phyloP scores from a whole-genome alignment of 2,113 vertebrate genomes.

The Apeltes quadracus region DNA sequence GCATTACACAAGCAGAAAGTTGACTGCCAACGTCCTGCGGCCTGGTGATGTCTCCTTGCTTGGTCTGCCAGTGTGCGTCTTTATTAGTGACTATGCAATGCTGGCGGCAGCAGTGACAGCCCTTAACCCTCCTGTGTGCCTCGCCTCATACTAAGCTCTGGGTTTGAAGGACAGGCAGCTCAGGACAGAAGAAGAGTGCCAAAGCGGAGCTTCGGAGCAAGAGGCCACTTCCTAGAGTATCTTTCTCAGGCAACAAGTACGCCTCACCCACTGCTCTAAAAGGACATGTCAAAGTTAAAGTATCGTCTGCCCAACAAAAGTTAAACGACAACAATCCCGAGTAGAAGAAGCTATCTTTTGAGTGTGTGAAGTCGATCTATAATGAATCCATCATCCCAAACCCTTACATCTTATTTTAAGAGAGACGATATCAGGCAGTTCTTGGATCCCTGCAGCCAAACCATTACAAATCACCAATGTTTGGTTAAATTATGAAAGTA shows the following conservation, averaged over 20 bases:
- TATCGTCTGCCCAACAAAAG: constrained; percentile 34
- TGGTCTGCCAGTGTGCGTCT: constrained; percentile 71
- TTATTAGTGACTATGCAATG: constrained; percentile 74
- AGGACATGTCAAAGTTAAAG: constrained; percentile 30
- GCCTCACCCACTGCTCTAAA: constrained; percentile 25
- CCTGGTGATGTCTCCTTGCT: constrained; percentile 78
- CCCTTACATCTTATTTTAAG: constrained; percentile 25
- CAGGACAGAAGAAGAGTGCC: constrained; percentile 55
- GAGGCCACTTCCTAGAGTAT: constrained; percentile 36
- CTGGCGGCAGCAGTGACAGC: constrained; percentile 60
- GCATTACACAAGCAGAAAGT: constrained; percentile 76
- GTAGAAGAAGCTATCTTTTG: constrained; percentile 25
- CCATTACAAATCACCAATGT: constrained; percentile 28
- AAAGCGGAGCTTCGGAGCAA: constrained; percentile 44
- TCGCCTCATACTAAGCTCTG: constrained; percentile 67
- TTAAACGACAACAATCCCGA: constrained; percentile 28
- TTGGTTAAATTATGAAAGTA: constrained; percentile 58
- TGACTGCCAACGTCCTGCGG: constrained; percentile 78
- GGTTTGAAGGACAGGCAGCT: constrained; percentile 64
- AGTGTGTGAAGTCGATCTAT: constrained; percentile 13
- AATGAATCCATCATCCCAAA: constrained; percentile 22
- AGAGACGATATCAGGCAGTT: constrained; percentile 11
- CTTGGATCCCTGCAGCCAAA: constrained; percentile 25
- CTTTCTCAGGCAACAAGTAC: constrained; percentile 43
- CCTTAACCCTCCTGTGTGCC: constrained; percentile 64